Conservation (phyloP, 2,113 vertebrate genomes). For the Proterorhinus semilunaris region DNA sequence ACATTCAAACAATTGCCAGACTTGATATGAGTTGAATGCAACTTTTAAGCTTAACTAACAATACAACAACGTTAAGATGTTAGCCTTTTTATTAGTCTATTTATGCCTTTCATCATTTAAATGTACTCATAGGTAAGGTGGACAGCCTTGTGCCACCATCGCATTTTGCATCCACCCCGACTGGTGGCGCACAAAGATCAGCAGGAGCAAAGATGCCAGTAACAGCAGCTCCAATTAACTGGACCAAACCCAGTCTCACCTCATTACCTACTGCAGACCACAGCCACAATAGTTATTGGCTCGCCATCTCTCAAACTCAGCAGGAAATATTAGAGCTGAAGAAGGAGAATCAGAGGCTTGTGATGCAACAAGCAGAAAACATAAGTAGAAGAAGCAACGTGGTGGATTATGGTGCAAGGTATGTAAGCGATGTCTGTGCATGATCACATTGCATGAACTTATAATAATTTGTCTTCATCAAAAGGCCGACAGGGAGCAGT, state of each 20-base stretch:
- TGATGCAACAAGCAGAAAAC: slow-evolving; percentile 42
- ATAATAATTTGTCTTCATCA: slow-evolving; percentile 3
- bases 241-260: slow-evolving; percentile 28
- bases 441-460: neutral
- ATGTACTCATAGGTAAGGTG: slow-evolving; percentile 27
- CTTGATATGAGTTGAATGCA: neutral
- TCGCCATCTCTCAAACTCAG: slow-evolving; percentile 53
- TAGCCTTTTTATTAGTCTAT: too few species aligned
- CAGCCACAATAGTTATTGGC: slow-evolving; percentile 48
- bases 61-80: too few species aligned
- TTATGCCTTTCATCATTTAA: too few species aligned
- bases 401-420: slow-evolving; percentile 44
- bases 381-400: slow-evolving; percentile 15
- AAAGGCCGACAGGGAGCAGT: slow-evolving; percentile 52
- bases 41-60: neutral
- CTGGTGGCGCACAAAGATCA: slow-evolving; percentile 21
- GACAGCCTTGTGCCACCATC: slow-evolving; percentile 72
- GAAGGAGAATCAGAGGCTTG: slow-evolving; percentile 65
- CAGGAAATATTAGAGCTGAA: slow-evolving; percentile 64
- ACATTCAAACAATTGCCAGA: too few species aligned
- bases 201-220: slow-evolving; percentile 8
- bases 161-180: slow-evolving; percentile 61
- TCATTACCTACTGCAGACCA: slow-evolving; percentile 30
- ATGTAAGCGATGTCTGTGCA: neutral
- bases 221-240: slow-evolving; percentile 22